phyloP scores from a whole-genome alignment of 2,888 invertebrate genomes.

The Drosophila mayaguana region DNA sequence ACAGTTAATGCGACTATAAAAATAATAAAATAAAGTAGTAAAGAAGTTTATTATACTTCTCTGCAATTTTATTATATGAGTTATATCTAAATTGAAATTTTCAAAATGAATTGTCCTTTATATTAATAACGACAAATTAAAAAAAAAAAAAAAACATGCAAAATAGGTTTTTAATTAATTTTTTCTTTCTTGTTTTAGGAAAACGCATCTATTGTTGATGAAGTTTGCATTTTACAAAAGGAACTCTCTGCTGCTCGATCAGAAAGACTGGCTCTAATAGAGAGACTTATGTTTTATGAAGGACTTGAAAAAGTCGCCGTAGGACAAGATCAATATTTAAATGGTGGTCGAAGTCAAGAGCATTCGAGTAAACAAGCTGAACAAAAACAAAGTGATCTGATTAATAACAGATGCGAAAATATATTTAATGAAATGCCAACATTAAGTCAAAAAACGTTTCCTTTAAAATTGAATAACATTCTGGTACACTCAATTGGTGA shows the following conservation, averaged over 20 bases:
- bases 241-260: constrained; percentile 92
- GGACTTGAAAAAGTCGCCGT: constrained; percentile 76
- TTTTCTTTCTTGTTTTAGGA: constrained; percentile 87
- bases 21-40: no score
- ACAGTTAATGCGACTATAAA: no score
- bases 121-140: no score
- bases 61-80: no score
- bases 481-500: constrained; percentile 90
- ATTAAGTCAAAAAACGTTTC: constrained; percentile 87
- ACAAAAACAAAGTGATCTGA: constrained; percentile 18
- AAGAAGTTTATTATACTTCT: no score
- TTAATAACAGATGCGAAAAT: constrained; percentile 72
- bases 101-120: no score
- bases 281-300: constrained; percentile 90
- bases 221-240: constrained; percentile 93
- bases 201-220: constrained; percentile 94
- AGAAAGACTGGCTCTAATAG: constrained; percentile 92
- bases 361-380: constrained; percentile 9
- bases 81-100: no score
- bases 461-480: constrained; percentile 88
- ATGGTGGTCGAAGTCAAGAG: constrained; percentile 30
- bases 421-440: constrained; percentile 28
- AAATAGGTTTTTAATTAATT: no score
- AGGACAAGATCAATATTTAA: constrained; percentile 24
- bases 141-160: no score